These are phyloP conservation scores for Gortyna flavago DNA, from an alignment of 2,888 invertebrate genomes.

Conservation along the genomic window DNA sequence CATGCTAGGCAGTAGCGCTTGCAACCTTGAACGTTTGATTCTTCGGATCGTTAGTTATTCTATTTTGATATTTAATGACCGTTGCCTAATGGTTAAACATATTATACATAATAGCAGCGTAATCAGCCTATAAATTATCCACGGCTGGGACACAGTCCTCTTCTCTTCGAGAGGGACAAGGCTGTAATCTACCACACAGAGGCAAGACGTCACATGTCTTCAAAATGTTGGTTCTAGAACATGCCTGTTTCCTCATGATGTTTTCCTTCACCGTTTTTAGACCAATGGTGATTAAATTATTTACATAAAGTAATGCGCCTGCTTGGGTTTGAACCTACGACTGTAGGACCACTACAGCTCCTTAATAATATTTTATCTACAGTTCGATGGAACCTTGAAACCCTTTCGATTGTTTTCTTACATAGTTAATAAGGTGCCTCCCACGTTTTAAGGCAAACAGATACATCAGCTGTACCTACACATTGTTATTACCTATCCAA, in stretches of 20 bases:
- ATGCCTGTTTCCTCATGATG: neutral
- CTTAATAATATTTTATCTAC: neutral
- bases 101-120: too few relatives aligned
- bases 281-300: neutral
- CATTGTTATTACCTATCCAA: slow-evolving; percentile 7
- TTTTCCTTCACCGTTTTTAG: neutral
- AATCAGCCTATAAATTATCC: too few relatives aligned
- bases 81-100: too few relatives aligned
- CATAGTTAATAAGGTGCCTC: neutral
- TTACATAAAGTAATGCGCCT: neutral
- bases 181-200: too few relatives aligned
- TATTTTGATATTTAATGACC: too few relatives aligned
- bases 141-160: too few relatives aligned
- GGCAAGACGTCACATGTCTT: too few relatives aligned
- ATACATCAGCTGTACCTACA: neutral
- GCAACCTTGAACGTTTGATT: too few relatives aligned
- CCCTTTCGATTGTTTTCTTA: slow-evolving; percentile 12
- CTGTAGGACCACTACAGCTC: neutral
- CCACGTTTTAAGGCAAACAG: slow-evolving; percentile 4
- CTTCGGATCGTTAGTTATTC: too few relatives aligned
- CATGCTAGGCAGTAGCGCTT: too few relatives aligned
- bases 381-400: slow-evolving; percentile 17
- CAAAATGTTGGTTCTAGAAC: neutral
- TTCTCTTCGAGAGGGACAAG: too few relatives aligned
- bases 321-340: neutral